Percentiles rank a stretch among this genome's conserved stretches.
phyloP scores from a whole-genome alignment of 2,113 vertebrate genomes.

The Aspidoscelis tigris region DNA sequence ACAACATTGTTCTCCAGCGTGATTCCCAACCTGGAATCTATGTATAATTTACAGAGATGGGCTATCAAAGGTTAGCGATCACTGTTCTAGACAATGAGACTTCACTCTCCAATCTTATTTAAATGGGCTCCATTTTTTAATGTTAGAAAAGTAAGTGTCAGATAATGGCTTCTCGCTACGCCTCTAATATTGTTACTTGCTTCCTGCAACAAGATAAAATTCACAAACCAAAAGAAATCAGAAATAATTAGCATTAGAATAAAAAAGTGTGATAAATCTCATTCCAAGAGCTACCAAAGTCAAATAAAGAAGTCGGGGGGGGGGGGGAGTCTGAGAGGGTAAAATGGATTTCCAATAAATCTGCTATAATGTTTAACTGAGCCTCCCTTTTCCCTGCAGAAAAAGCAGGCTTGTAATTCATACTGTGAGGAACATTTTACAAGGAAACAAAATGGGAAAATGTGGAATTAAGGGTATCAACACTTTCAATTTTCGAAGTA shows the following conservation, averaged over 20 bases:
- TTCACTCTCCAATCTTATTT: not conserved
- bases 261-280: not conserved
- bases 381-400: slow-evolving; percentile 24
- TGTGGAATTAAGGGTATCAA: slow-evolving; percentile 53
- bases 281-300: slow-evolving; percentile 20
- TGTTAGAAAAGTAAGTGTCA: too few species aligned
- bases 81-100: too few species aligned
- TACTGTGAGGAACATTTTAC: slow-evolving; percentile 35
- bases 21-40: too few species aligned
- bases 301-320: not conserved
- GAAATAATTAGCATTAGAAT: slow-evolving; percentile 3
- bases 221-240: not conserved
- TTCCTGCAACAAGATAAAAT: not conserved
- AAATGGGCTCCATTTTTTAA: too few species aligned
- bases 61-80: too few species aligned
- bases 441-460: slow-evolving; percentile 39
- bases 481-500: slow-evolving; percentile 35
- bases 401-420: slow-evolving; percentile 16
- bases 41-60: too few species aligned
- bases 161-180: too few species aligned
- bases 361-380: not conserved
- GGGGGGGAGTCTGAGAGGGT: slow-evolving; percentile 9
- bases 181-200: too few species aligned
- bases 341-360: slow-evolving; percentile 9
- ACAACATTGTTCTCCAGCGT: too few species aligned